phyloP scores from a whole-genome alignment of 2,113 vertebrate species.

The Gymnocephalus cernua region DNA sequence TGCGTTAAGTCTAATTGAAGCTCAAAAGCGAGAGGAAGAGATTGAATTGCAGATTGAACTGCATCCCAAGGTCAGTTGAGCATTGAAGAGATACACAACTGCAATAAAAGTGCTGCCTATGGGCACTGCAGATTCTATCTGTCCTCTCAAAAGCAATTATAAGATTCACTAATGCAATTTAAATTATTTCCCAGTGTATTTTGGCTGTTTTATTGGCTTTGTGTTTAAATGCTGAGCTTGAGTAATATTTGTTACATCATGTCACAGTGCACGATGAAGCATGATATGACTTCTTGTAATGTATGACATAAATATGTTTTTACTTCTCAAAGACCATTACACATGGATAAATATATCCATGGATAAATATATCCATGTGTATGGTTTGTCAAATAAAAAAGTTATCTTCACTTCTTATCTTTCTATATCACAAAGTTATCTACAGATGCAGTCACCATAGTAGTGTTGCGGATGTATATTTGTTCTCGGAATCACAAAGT shows the following conservation, averaged over 20 bases:
- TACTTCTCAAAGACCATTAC: conserved; percentile 12
- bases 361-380: conserved; percentile 1
- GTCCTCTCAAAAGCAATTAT: conserved; percentile 60
- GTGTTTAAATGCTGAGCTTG: conserved; percentile 33
- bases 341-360: neutral
- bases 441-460: neutral
- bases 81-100: conserved; percentile 52
- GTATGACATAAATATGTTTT: conserved; percentile 12
- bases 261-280: conserved; percentile 12
- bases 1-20: conserved; percentile 76
- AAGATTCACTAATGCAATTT: conserved; percentile 37
- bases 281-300: conserved; percentile 5
- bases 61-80: conserved; percentile 78
- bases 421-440: neutral
- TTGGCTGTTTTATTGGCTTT: conserved; percentile 46
- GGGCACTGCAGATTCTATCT: conserved; percentile 6
- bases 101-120: conserved; percentile 39
- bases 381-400: conserved; percentile 21
- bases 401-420: neutral
- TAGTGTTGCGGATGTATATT: neutral
- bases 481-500: neutral
- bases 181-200: conserved; percentile 39
- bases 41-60: conserved; percentile 79
- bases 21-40: conserved; percentile 59
- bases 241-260: conserved; percentile 16